These are phyloP conservation scores for Halocaridina rubra DNA, from an alignment of 2,888 invertebrate genomes.

Conservation along the genomic window DNA sequence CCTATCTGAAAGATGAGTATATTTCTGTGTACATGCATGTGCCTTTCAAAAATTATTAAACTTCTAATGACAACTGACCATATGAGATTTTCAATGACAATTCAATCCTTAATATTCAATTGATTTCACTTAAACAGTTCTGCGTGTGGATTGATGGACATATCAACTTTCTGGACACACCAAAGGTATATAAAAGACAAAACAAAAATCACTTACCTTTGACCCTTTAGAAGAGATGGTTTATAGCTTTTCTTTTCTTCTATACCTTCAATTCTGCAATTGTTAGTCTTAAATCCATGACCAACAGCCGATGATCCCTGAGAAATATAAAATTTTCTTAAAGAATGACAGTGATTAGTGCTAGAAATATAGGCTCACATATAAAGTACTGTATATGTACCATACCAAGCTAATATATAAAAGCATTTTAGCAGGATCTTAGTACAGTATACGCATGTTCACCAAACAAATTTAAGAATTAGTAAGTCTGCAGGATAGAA, in stretches of 20 bases:
- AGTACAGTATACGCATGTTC: no score
- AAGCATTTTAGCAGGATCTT: no score
- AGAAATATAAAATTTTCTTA: no score
- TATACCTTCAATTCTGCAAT: constrained; percentile 81
- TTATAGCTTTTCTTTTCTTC: constrained; percentile 78
- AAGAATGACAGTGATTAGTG: no score
- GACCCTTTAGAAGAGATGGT: constrained; percentile 76
- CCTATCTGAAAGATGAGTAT: no score
- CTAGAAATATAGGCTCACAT: no score
- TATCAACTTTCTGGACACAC: not conserved
- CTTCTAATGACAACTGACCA: not conserved
- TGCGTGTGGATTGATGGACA: not conserved
- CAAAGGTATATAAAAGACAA: not conserved
- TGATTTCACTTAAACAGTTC: not conserved
- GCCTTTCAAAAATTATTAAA: no score
- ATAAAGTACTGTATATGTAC: no score
- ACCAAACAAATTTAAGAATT: no score
- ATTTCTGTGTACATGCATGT: no score
- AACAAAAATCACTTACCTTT: constrained; percentile 39
- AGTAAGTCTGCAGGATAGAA: no score
- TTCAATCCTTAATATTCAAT: not conserved
- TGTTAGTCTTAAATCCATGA: constrained; percentile 80
- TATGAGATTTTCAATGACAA: not conserved
- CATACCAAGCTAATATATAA: no score
- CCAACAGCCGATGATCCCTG: constrained; percentile 73